Evolutionary conservation across 2,797 vertebrate genomes (phyloP).

Genomic region (Crax fasciolata): DNA sequence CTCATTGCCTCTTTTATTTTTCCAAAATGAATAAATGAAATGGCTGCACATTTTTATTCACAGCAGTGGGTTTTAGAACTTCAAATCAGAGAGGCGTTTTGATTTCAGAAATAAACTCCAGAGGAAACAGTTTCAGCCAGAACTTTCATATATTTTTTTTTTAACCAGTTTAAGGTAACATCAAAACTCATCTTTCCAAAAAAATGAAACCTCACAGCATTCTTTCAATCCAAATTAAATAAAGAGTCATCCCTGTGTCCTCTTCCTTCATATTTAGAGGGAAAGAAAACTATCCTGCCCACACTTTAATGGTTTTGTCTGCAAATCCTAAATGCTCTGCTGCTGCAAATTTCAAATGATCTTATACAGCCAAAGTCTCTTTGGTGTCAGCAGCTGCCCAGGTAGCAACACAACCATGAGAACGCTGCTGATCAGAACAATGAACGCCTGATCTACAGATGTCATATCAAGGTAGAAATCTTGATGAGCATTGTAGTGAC

Average conservation of each 20-base stretch:
- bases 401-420: conserved; percentile 73
- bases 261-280: conserved; percentile 80
- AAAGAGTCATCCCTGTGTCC: conserved; percentile 78
- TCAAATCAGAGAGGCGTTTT: conserved; percentile 86
- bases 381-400: conserved; percentile 77
- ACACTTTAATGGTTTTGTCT: conserved; percentile 82
- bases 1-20: conserved; percentile 77
- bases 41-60: conserved; percentile 79
- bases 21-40: conserved; percentile 83
- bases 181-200: conserved; percentile 80
- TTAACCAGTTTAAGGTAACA: conserved; percentile 72
- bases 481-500: conserved; percentile 77
- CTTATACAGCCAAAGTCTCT: conserved; percentile 77
- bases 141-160: conserved; percentile 76
- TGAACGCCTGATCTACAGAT: conserved; percentile 75
- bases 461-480: conserved; percentile 79
- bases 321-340: conserved; percentile 75
- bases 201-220: conserved; percentile 74
- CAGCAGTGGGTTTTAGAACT: conserved; percentile 83
- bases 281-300: conserved; percentile 71
- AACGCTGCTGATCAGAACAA: conserved; percentile 79
- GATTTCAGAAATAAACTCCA: conserved; percentile 86
- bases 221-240: conserved; percentile 82
- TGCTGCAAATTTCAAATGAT: conserved; percentile 81
- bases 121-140: conserved; percentile 83